Evolutionary conservation across 2,113 vertebrate genomes (phyloP), one percentile per base, ranked within the genome.

Genomic region (Argyrosomus japonicus): DNA sequence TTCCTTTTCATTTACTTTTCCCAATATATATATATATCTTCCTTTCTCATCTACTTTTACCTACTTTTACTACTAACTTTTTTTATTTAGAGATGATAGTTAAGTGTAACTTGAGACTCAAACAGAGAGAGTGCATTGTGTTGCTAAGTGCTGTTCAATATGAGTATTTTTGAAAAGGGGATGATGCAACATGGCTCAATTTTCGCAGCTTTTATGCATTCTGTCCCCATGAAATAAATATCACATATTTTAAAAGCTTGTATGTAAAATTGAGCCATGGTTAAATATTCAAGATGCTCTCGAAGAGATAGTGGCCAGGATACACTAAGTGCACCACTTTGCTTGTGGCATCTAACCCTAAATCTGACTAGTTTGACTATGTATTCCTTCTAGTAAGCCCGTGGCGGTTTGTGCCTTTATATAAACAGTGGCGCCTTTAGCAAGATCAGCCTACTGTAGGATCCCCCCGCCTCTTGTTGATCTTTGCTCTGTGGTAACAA

Each of bases 181-280:
- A 45, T 72, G 69, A 84, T 71, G 90, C 88, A 92, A 93, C 90
- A 92, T 80, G 84, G 69, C 63, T 82, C 51, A 77, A 68, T 92
- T 91, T 89, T 81, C 18, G 32, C 9, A 4, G 82, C 82, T 93
- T 93, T 95, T 91, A 93, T 75, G 87, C 91, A 88, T 93, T 94
- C 93, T 94, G 93, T 95, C 85, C 85, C 91, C 92, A 95, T 95
- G 79, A 95, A 95, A 95, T 94, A 95, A 95, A 95, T 89, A 95
- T 95, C 83, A 89, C 81, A 68, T 77, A 75, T 93, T 94, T 93
- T 95, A 94, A 95, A 95, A 95, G 91, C 92, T 57, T 92, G 88
- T 89, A 86, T 21, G 75, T 93, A 91, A 94, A 93, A 92, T 60
- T 86, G 86, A 94, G 89, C 80, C 25, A 3, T 64, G 56, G 85